These are phyloP conservation scores for Holothuria glaberrima DNA, from an alignment of 35 echinoderm and acorn worm genomes.

Conservation along the genomic window DNA sequence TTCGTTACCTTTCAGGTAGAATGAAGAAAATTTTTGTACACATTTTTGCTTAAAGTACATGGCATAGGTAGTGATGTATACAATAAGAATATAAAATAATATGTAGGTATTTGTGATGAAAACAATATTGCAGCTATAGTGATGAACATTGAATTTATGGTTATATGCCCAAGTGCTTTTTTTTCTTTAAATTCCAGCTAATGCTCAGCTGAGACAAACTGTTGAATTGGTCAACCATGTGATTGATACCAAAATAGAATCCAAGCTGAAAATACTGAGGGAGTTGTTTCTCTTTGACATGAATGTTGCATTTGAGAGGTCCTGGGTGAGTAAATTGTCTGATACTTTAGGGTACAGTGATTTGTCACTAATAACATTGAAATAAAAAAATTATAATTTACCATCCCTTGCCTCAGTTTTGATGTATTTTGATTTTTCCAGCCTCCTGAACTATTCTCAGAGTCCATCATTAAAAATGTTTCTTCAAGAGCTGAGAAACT, in stretches of 20 bases:
- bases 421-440: neutral
- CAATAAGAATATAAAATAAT: too few species aligned
- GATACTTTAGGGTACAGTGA: neutral
- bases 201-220: constrained; percentile 72
- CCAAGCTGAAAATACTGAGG: constrained; percentile 75
- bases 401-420: neutral
- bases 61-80: too few species aligned
- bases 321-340: constrained; percentile 76
- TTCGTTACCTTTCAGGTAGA: too few species aligned
- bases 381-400: neutral
- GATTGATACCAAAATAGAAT: constrained; percentile 83
- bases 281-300: constrained; percentile 92
- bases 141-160: neutral
- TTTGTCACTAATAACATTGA: neutral
- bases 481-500: constrained; percentile 55
- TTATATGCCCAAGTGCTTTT: neutral
- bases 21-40: too few species aligned
- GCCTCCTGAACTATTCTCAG: constrained; percentile 80
- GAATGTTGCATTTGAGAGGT: constrained; percentile 79
- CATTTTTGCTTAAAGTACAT: too few species aligned
- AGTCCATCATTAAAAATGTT: constrained; percentile 66
- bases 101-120: too few species aligned
- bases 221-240: constrained; percentile 84
- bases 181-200: constrained; percentile 67
- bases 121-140: too few species aligned